Conservation (phyloP, 2,888 invertebrate species). For the Acrocyrtus sp. region DNA sequence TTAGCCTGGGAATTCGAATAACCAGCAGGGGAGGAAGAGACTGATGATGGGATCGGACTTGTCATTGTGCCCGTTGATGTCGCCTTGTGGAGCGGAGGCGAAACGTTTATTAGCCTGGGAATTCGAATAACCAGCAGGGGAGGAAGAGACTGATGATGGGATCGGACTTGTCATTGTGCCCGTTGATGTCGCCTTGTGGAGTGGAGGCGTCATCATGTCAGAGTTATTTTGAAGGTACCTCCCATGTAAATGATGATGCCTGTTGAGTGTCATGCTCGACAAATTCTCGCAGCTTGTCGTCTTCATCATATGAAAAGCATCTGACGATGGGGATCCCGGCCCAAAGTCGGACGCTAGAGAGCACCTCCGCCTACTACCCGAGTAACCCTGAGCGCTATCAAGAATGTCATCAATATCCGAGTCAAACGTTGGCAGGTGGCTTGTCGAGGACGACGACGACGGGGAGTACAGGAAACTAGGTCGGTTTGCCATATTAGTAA, state of each 20-base stretch:
- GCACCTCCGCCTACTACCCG: background rate
- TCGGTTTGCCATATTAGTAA: background rate
- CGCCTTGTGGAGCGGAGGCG: slow-evolving; percentile 16
- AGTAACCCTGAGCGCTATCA: background rate
- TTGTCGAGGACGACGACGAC: background rate
- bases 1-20: too few species aligned
- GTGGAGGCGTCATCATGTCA: background rate
- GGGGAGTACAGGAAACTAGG: background rate
- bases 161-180: slow-evolving; percentile 2
- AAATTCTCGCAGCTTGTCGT: slow-evolving; percentile 61
- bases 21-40: slow-evolving; percentile 2
- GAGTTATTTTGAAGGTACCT: background rate
- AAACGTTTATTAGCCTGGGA: background rate
- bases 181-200: slow-evolving; percentile 28
- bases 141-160: too few species aligned
- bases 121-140: slow-evolving; percentile 3
- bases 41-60: too few species aligned
- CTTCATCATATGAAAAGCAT: slow-evolving; percentile 32
- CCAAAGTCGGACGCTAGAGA: background rate
- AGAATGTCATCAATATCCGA: background rate
- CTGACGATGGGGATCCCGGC: slow-evolving; percentile 3
- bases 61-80: slow-evolving; percentile 24
- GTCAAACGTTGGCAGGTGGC: background rate
- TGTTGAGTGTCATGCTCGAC: slow-evolving; percentile 17
- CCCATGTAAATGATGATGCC: background rate